These are phyloP conservation scores for Xenops minutus DNA, from an alignment of 2,797 vertebrate species.

Conservation along the genomic window DNA sequence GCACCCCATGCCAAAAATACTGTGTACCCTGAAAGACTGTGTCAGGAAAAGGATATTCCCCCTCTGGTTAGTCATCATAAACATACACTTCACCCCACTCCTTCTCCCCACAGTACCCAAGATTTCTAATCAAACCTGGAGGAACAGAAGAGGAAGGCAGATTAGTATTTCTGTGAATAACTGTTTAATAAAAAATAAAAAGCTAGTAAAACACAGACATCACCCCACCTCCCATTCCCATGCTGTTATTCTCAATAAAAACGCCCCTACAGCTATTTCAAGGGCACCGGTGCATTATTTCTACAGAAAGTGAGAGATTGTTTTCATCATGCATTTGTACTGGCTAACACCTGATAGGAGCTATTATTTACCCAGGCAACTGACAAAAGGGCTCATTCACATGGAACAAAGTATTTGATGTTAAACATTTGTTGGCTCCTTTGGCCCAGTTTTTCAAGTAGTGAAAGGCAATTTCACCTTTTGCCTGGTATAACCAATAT, in stretches of 20 bases:
- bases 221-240: not conserved
- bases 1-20: not conserved
- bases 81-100: not conserved
- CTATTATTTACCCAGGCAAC: not conserved
- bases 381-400: not conserved
- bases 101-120: not conserved
- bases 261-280: not conserved
- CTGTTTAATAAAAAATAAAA: not conserved
- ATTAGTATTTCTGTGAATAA: conserved; percentile 11
- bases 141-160: not conserved
- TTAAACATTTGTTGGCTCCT: conserved; percentile 35
- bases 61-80: conserved; percentile 17
- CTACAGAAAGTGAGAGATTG: conserved; percentile 14
- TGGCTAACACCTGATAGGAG: not conserved
- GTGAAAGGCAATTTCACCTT: conserved; percentile 25
- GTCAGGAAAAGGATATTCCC: not conserved
- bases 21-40: conserved; percentile 15
- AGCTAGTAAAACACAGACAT: not conserved
- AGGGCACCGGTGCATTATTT: conserved; percentile 30
- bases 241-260: conserved; percentile 45
- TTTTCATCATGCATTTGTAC: conserved; percentile 8
- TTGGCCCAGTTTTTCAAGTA: conserved; percentile 46
- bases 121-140: conserved; percentile 31
- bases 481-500: not conserved
- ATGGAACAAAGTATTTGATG: conserved; percentile 22